Evolutionary conservation across 2,888 invertebrate genomes (phyloP), one percentile per base, ranked within the genome.

Genomic region (Lithophane semibrunnea): DNA sequence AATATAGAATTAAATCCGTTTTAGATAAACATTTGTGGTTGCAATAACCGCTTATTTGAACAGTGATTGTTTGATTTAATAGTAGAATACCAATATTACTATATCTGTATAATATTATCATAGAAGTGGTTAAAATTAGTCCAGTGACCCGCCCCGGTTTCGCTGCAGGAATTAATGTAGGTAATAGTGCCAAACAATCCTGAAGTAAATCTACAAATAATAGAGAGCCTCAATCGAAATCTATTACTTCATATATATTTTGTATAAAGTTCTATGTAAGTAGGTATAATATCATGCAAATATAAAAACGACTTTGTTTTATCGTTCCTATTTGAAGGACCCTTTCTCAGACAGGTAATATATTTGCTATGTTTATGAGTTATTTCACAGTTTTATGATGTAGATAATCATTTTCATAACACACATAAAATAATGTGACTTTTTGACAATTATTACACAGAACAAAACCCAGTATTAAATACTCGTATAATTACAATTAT

Each of bases 1-100:
- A 37, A 24, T 56, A 49, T 63, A 29, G 24, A 56, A 56, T 56
- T 47, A 44, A 56, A 52, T 64, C 49, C 8, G 37, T 21, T 75
- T 67, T 81, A 81, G 61, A 58, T 52, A 56, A 68, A 69, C 47
- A 74, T 58, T 67, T 67, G 67, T 58, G 52, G 64, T 60, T 58
- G 52, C 13, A 42, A 13, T 68, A 65, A 65, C 79, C 64, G 37
- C 58, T 76, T 76, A 76, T 65, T 75, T 47, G 29, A 54, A 64
- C 24, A 56, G 13, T 56, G 21, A 61, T 63, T 54, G 44, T 73
- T 44, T 61, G 44, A n/a, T 18, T 24, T 29, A 49, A 52, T 78
- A 18, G 12, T 68, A 29, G 3, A 42, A 52, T 64, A 54, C 16
- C 8, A 44, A 63, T 75, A 75, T 52, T 54, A 79, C 47, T 18